Conservation (phyloP, 2,797 vertebrate species). For the Poeciliopsis presidionis region DNA sequence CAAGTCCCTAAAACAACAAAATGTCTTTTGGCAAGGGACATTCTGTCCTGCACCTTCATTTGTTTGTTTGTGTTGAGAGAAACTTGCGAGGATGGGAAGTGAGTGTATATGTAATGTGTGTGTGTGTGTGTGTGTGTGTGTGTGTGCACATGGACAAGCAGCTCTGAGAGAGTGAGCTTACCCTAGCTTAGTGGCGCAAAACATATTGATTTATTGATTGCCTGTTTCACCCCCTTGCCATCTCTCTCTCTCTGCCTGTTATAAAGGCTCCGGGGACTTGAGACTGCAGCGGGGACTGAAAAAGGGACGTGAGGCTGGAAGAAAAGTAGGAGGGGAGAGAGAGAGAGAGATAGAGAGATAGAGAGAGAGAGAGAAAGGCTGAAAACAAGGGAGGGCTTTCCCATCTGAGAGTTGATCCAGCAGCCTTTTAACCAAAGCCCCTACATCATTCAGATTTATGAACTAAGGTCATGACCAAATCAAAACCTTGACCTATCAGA, state of each 20-base stretch:
- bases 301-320: slow-evolving; percentile 49
- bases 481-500: slow-evolving; percentile 84
- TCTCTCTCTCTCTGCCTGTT: slow-evolving; percentile 59
- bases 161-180: slow-evolving; percentile 77
- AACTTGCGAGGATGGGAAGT: slow-evolving; percentile 64
- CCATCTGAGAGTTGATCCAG: slow-evolving; percentile 70
- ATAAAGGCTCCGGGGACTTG: slow-evolving; percentile 65
- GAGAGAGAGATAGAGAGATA: slow-evolving; percentile 56
- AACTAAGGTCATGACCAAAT: slow-evolving; percentile 84
- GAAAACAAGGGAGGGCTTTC: slow-evolving; percentile 55
- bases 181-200: slow-evolving; percentile 80
- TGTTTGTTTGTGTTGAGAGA: slow-evolving; percentile 68
- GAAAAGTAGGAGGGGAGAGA: slow-evolving; percentile 48
- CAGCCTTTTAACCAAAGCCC: slow-evolving; percentile 73
- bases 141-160: slow-evolving; percentile 45
- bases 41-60: slow-evolving; percentile 74
- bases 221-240: slow-evolving; percentile 76
- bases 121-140: slow-evolving; percentile 57
- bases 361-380: slow-evolving; percentile 57
- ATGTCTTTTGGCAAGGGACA: slow-evolving; percentile 83
- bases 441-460: slow-evolving; percentile 86
- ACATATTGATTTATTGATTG: slow-evolving; percentile 86
- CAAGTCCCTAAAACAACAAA: slow-evolving; percentile 83
- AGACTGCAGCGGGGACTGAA: slow-evolving; percentile 67
- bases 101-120: slow-evolving; percentile 53